phyloP scores from a whole-genome alignment of 2,888 invertebrate species.

The Ophion ventricosus region DNA sequence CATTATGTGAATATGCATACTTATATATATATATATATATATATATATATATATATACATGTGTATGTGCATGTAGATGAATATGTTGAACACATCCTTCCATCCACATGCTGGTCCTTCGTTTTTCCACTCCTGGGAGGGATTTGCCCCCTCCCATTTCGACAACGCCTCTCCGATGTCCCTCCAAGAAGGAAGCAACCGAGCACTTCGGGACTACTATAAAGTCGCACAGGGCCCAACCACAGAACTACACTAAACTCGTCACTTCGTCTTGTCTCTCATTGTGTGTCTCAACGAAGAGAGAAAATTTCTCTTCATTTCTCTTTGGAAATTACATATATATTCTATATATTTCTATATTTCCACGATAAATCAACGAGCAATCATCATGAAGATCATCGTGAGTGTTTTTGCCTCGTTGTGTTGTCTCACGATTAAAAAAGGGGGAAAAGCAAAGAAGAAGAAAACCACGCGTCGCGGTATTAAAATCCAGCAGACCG shows the following conservation, averaged over 20 bases:
- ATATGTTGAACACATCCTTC: conserved; percentile 44
- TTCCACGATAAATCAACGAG: conserved; percentile 16
- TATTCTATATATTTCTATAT: background rate
- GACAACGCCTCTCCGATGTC: conserved; percentile 49
- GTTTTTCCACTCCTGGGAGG: conserved; percentile 49
- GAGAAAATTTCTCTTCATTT: background rate
- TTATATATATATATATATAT: background rate
- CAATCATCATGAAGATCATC: conserved; percentile 74
- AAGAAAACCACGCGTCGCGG: background rate
- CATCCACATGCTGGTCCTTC: conserved; percentile 55
- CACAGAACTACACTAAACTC: conserved; percentile 61
- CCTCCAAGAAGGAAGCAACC: conserved; percentile 65
- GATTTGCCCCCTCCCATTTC: conserved; percentile 59
- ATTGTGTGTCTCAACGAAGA: conserved; percentile 57
- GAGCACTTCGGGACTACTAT: conserved; percentile 65
- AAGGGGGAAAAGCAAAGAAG: background rate
- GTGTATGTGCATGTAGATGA: conserved; percentile 11
- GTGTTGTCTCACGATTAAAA: conserved; percentile 13
- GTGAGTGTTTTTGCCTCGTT: conserved; percentile 72
- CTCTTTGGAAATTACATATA: background rate
- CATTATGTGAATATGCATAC: conserved; percentile 15
- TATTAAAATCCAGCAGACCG: background rate
- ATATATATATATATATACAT: background rate
- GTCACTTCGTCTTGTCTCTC: conserved; percentile 52
- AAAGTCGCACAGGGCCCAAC: conserved; percentile 70